phyloP scores from a whole-genome alignment of 2,888 invertebrate genomes.

The Microplitis manilae region DNA sequence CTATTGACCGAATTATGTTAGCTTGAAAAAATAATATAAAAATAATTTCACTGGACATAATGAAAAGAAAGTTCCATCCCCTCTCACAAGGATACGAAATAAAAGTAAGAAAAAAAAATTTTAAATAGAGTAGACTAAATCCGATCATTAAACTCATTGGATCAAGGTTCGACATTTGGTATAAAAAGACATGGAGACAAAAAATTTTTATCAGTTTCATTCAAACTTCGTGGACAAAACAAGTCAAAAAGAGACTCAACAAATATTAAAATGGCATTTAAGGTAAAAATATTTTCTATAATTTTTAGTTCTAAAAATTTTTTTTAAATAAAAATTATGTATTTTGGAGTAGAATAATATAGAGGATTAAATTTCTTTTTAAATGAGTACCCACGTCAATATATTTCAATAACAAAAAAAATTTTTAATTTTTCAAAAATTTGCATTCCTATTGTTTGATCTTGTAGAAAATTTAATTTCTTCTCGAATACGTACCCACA shows the following conservation, averaged over 20 bases:
- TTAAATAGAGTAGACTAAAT: neutral
- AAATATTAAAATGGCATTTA: conserved; percentile 9
- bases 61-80: neutral
- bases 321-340: too few species aligned
- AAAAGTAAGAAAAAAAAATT: neutral
- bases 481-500: too few species aligned
- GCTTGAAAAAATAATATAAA: neutral
- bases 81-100: neutral
- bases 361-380: too few species aligned
- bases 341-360: too few species aligned
- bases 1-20: neutral
- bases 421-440: too few species aligned
- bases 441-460: too few species aligned
- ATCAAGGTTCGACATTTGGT: conserved; percentile 5
- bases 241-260: neutral
- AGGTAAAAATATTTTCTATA: neutral
- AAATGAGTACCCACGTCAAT: too few species aligned
- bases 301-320: too few species aligned
- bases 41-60: neutral
- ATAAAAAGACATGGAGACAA: conserved; percentile 10
- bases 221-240: neutral
- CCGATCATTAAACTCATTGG: neutral
- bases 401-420: too few species aligned
- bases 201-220: conserved; percentile 12
- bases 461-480: too few species aligned